Percentiles rank a stretch among this genome's conserved stretches.
Evolutionary conservation across 2,797 vertebrate species (phyloP).

Genomic region (Typhlichthys eigenmanni): DNA sequence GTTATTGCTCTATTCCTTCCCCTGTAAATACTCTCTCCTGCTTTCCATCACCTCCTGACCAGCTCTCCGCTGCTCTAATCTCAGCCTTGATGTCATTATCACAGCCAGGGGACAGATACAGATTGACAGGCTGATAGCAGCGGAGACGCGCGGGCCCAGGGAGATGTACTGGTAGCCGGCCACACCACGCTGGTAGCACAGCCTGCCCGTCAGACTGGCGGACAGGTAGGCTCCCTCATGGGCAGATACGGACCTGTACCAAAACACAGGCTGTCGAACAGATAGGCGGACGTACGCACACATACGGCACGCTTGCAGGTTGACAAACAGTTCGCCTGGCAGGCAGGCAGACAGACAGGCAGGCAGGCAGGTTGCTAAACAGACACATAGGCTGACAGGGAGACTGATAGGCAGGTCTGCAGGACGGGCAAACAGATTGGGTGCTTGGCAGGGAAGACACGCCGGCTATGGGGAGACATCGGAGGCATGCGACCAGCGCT

Average conservation of each 20-base stretch:
- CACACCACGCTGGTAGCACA: background rate
- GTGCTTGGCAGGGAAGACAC: background rate
- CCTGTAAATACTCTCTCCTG: slow-evolving; percentile 10
- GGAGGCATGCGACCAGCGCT: background rate
- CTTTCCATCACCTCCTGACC: slow-evolving; percentile 22
- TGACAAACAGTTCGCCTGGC: slow-evolving; percentile 14
- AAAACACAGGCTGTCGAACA: slow-evolving; percentile 15
- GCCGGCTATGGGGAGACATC: slow-evolving; percentile 2
- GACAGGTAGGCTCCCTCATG: background rate
- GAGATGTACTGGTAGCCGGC: background rate
- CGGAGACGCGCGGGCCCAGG: slow-evolving; percentile 22
- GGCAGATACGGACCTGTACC: slow-evolving; percentile 18
- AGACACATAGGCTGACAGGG: slow-evolving; percentile 29
- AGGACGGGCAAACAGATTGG: slow-evolving; percentile 4
- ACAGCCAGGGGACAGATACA: slow-evolving; percentile 25
- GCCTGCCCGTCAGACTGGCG: slow-evolving; percentile 2
- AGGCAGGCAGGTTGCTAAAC: background rate
- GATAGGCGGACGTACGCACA: slow-evolving; percentile 19
- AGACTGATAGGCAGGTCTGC: slow-evolving; percentile 39
- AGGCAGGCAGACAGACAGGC: slow-evolving; percentile 36
- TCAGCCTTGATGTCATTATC: slow-evolving; percentile 31
- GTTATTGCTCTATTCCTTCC: slow-evolving; percentile 12
- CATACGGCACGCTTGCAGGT: slow-evolving; percentile 33
- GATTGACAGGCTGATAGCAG: slow-evolving; percentile 28
- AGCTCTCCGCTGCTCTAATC: slow-evolving; percentile 44